Base-by-base conservation (phyloP, 2,113 vertebrate species). In the Ornithorhynchus anatinus region DNA sequence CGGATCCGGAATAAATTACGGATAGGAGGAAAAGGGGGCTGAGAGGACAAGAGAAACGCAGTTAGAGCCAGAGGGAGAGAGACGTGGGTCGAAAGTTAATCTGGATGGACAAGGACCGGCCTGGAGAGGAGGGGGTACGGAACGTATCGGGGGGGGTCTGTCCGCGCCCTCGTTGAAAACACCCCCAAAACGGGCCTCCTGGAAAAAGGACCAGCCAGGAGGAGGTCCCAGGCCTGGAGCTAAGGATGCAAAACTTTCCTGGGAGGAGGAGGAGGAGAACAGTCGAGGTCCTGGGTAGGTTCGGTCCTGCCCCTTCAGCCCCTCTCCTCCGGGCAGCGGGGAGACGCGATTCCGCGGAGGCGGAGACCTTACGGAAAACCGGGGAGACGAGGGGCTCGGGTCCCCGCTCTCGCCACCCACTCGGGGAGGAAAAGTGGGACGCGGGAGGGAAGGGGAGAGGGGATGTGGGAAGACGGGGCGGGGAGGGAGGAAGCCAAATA, bases 401-500 rank as follows among this genome's bases (percentile, higher is more conserved):
- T n/a, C n/a, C n/a, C n/a, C n/a, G n/a, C n/a, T n/a, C n/a, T n/a
- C n/a, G n/a, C n/a, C n/a, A n/a, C n/a, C n/a, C n/a, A n/a, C n/a
- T n/a, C n/a, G n/a, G n/a, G n/a, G n/a, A n/a, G n/a, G n/a, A n/a
- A n/a, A n/a, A n/a, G n/a, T n/a, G n/a, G n/a, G n/a, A n/a, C n/a
- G n/a, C n/a, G n/a, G n/a, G n/a, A n/a, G n/a, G n/a, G n/a, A n/a
- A n/a, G n/a, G n/a, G n/a, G n/a, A n/a, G n/a, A n/a, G 47, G 42
- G 42, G 63, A 59, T 59, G 59, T 33, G 42, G 59, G 42, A 48
- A 48, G 58, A 1, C 12, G 77, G 62, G 42, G 52, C 12, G 77
- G 62, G 42, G 52, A 36, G 37, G 29, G 66, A 80, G 84, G 75
- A 72, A 77, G 77, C 75, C 81, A 84, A 90, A 88, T 85, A 90